A percentile compares a stretch with the other conserved stretches of the same genome.
Evolutionary conservation across 2,888 invertebrate species (phyloP).

Genomic region (Augiades crinisus): DNA sequence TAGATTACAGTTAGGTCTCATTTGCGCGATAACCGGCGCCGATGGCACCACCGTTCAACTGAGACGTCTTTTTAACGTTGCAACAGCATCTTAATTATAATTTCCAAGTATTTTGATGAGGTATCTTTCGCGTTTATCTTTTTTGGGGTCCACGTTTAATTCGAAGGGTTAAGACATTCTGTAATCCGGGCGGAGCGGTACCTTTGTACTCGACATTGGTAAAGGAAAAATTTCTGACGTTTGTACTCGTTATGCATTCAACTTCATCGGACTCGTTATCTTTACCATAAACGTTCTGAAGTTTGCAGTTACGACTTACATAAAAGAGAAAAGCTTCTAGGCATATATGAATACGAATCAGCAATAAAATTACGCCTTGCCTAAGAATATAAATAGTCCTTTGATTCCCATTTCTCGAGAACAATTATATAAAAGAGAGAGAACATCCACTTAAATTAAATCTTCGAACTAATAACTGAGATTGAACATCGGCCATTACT

Average conservation of each 20-base stretch:
- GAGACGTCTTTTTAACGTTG: slow-evolving; percentile 23
- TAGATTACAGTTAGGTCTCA: slow-evolving; percentile 35
- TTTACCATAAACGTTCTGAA: too few species aligned
- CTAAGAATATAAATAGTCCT: slow-evolving; percentile 14
- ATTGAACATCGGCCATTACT: slow-evolving; percentile 3
- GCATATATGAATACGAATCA: slow-evolving; percentile 17
- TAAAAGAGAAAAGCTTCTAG: slow-evolving; percentile 10
- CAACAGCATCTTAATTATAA: slow-evolving; percentile 25
- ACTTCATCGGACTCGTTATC: too few species aligned
- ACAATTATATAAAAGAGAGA: slow-evolving; percentile 10
- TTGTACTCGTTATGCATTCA: too few species aligned
- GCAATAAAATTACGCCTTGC: slow-evolving; percentile 13
- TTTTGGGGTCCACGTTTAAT: slow-evolving; percentile 7
- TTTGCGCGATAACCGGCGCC: slow-evolving; percentile 25
- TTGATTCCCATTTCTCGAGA: slow-evolving; percentile 7
- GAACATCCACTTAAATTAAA: slow-evolving; percentile 11
- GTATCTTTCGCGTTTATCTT: slow-evolving; percentile 3
- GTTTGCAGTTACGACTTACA: not conserved
- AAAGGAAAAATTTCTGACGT: not conserved
- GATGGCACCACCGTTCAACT: slow-evolving; percentile 18
- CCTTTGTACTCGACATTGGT: too few species aligned
- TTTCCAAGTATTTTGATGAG: slow-evolving; percentile 26
- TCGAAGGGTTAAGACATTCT: slow-evolving; percentile 14
- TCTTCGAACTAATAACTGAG: slow-evolving; percentile 14
- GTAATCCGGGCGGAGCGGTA: slow-evolving; percentile 9